These are phyloP conservation scores for Zootoca vivipara DNA, from an alignment of 2,113 vertebrate genomes.

Conservation along the genomic window DNA sequence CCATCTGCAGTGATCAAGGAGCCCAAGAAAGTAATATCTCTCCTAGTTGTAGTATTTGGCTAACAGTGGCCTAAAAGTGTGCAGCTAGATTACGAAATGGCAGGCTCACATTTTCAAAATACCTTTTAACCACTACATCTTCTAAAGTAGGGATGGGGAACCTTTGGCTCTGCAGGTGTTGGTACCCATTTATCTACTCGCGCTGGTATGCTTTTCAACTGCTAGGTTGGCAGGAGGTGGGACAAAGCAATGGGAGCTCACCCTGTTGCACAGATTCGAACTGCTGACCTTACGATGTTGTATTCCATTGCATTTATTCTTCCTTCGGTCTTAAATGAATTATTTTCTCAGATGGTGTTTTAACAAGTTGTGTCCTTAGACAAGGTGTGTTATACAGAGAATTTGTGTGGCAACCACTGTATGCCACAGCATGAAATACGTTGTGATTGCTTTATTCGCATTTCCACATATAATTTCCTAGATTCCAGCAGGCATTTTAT, in stretches of 20 bases:
- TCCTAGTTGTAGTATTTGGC: no score
- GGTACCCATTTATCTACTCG: no score
- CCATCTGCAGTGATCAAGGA: no score
- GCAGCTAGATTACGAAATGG: no score
- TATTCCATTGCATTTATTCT: background rate
- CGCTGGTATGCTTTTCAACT: no score
- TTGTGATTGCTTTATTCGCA: background rate
- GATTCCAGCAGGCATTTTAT: constrained; percentile 23
- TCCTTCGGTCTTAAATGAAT: background rate
- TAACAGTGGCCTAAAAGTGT: no score
- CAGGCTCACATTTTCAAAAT: background rate
- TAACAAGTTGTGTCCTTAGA: background rate
- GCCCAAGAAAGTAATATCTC: no score
- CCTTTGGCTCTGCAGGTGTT: no score
- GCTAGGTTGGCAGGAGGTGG: no score
- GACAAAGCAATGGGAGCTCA: no score
- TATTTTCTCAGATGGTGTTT: background rate
- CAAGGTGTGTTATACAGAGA: background rate
- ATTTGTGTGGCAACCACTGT: background rate
- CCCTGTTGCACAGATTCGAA: no score
- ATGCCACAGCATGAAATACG: background rate
- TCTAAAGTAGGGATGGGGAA: no score
- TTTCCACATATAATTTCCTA: constrained; percentile 13
- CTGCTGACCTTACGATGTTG: background rate
- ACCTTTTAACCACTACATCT: background rate